A percentile compares a stretch with the other conserved stretches of the same genome.
phyloP scores from a whole-genome alignment of 1,140 invertebrate genomes.

The Melanaphis sacchari region DNA sequence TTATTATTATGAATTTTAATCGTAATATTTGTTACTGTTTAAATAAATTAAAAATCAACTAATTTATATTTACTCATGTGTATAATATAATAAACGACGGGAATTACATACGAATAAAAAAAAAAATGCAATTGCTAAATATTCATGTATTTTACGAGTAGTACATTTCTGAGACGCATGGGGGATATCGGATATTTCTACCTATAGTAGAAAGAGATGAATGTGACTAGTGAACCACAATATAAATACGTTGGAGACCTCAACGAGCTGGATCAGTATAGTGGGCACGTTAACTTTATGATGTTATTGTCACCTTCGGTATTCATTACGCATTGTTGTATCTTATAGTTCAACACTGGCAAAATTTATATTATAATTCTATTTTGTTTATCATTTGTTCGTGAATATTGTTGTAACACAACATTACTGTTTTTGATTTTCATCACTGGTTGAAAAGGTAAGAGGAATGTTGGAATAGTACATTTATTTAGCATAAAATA shows the following conservation, averaged over 20 bases:
- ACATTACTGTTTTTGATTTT: neutral
- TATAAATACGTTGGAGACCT: slow-evolving; percentile 54
- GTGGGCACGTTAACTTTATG: slow-evolving; percentile 47
- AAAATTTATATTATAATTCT: neutral
- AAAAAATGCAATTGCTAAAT: neutral
- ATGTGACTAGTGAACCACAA: slow-evolving; percentile 46
- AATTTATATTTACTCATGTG: neutral
- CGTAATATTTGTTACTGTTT: neutral
- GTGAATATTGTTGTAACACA: neutral
- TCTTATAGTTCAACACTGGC: neutral
- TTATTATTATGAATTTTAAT: neutral
- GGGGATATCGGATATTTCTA: slow-evolving; percentile 16
- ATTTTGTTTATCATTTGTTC: neutral
- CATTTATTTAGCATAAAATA: neutral
- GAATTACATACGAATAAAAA: neutral
- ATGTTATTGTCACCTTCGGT: slow-evolving; percentile 47
- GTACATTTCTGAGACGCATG: neutral
- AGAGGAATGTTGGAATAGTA: neutral
- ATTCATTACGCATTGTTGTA: neutral
- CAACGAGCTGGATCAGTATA: slow-evolving; percentile 36
- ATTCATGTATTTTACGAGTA: neutral
- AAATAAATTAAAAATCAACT: neutral
- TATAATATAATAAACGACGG: neutral
- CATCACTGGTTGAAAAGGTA: neutral
- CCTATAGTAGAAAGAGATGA: slow-evolving; percentile 12